Evolutionary conservation across 2,888 invertebrate species (phyloP), one percentile per base, ranked within the genome.

Genomic region (Chrysomela aeneicollis): DNA sequence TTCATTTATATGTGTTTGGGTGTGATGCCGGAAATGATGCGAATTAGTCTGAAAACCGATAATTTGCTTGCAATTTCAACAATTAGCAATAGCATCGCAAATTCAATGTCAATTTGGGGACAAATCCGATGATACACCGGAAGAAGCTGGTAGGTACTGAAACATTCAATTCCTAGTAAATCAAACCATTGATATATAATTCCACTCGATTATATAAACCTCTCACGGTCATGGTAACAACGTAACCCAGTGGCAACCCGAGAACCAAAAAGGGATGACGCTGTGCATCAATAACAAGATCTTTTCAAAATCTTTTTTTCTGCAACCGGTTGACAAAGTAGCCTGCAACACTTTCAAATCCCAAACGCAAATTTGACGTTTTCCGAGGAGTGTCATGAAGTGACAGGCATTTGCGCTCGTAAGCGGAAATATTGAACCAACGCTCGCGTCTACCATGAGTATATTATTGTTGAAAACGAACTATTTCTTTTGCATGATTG

Each of bases 141-240:
- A 76, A 76, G 69, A 62, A 70, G 68, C 46, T 50, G 35, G 61
- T 61, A 67, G 35, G 61, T 61, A 67, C 65, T 61, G 59, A 46
- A 63, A 50, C 59, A 67, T 68, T 66, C 67, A 68, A 70, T 74
- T 74, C 73, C 71, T 57, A 68, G 72, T 73, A 74, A 67, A 67
- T 64, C 62, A 35, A 67, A 74, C 71, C 69, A 71, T 66, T 66
- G 61, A 70, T 74, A 70, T 74, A 69, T 73, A 59, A 74, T 71
- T 71, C 63, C 69, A 60, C 54, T 55, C 70, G 67, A 76, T 77
- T 77, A 75, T 71, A 66, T 75, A 76, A n/a, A 76, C 63, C 64
- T 26, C 73, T 73, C 77, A 77, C 65, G 75, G 77, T 74, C 75
- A 77, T 71, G 75, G 75, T 67, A 66, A 72, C 74, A 72, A 71